Evolutionary conservation across 2,888 invertebrate genomes (phyloP), one percentile per base, ranked within the genome.

Genomic region (Lissocephala sabroskyi): DNA sequence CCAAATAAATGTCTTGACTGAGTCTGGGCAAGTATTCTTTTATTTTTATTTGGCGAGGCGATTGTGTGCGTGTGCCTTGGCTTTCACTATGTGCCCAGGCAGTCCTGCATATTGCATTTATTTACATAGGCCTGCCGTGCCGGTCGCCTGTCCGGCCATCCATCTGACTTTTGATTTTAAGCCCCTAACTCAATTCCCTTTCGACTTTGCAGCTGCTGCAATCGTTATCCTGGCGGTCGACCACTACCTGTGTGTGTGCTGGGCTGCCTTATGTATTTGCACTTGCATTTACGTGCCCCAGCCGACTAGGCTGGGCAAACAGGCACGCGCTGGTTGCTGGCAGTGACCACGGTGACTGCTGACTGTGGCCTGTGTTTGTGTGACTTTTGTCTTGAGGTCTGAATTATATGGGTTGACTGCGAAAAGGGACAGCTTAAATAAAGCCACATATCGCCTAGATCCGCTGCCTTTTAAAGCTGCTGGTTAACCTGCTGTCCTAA

Each of bases 101-200:
- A n/a, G n/a, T n/a, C n/a, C 63, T 68, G 63, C 68, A 65, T 63
- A 65, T 58, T 73, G 73, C 68, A 65, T 70, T 65, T 70, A 73
- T 70, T 70, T 70, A 70, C 73, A 70, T 70, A 70, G 68, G 68
- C 73, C 59, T 45, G 53, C 50, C 16, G n/a, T n/a, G n/a, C 42
- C 39, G 42, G 29, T 37, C n/a, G n/a, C 42, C 39, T 37, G 29
- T 37, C 37, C 52, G 42, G 14, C 30, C 43, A 29, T 32, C 45
- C 45, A 45, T 35, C 59, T 73, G 73, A 68, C 68, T 68, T 70
- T 68, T 73, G 73, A 73, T 68, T 68, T 73, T 73, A 68, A 70
- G 68, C 68, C 56, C 63, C 61, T 73, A 73, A 65, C 73, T 73
- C 63, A 59, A 70, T 70, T 68, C 68, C 62, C 68, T 61, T 61